Conservation (phyloP, 2,888 invertebrate species). For the Chloromyia formosa region DNA sequence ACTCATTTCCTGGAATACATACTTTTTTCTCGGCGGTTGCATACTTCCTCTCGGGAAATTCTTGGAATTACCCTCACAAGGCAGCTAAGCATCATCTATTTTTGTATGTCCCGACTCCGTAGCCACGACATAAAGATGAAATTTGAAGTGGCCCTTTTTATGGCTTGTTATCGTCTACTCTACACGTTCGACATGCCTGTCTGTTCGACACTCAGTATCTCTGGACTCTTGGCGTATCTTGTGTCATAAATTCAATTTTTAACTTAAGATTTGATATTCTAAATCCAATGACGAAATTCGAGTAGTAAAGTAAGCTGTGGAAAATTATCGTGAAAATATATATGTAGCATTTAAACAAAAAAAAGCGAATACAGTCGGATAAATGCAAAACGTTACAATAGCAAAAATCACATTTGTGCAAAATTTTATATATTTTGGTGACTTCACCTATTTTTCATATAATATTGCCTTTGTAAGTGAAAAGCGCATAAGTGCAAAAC, state of each 20-base stretch:
- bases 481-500: too few relatives aligned
- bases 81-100: conserved; percentile 16
- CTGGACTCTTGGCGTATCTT: not conserved
- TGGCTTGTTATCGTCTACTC: not conserved
- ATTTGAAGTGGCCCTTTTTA: conserved; percentile 14
- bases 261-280: too few relatives aligned
- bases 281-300: too few relatives aligned
- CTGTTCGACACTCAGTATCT: not conserved
- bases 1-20: not conserved
- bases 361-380: too few relatives aligned
- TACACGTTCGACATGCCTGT: conserved; percentile 10
- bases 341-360: too few relatives aligned
- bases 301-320: too few relatives aligned
- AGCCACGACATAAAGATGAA: not conserved
- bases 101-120: not conserved
- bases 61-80: conserved; percentile 21
- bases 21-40: not conserved
- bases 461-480: too few relatives aligned
- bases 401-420: too few relatives aligned
- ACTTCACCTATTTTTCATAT: too few relatives aligned
- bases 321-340: too few relatives aligned
- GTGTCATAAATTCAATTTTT: not conserved
- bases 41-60: conserved; percentile 15
- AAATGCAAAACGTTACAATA: too few relatives aligned
- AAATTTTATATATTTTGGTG: too few relatives aligned